Evolutionary conservation across 2,888 invertebrate genomes (phyloP).

Genomic region (Creontiades dilutus): DNA sequence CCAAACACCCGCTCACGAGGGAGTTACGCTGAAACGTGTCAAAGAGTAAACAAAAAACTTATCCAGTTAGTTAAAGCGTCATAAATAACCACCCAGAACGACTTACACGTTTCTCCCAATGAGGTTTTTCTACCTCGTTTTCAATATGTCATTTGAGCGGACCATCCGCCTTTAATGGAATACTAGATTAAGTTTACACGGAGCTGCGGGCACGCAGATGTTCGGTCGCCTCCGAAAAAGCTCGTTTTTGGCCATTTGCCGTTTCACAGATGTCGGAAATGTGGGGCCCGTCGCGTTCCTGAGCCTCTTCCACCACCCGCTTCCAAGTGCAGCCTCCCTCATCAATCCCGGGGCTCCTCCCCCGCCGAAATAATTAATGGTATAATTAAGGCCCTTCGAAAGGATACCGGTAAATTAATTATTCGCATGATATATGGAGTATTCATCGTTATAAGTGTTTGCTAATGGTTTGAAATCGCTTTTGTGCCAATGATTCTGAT

Average conservation of each 20-base stretch:
- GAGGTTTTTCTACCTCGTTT: slow-evolving; percentile 12
- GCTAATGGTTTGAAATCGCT: no score
- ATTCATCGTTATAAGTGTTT: no score
- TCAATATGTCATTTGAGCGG: slow-evolving; percentile 22
- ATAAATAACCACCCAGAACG: slow-evolving; percentile 14
- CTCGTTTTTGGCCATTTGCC: slow-evolving; percentile 24
- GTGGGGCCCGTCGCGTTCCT: not conserved
- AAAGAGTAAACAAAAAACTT: slow-evolving; percentile 35
- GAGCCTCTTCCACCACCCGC: not conserved
- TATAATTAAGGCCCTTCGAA: not conserved
- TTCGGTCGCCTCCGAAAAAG: not conserved
- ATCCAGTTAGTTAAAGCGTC: slow-evolving; percentile 20
- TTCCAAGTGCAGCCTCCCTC: not conserved
- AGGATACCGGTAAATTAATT: not conserved
- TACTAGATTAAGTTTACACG: slow-evolving; percentile 43
- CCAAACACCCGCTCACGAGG: not conserved
- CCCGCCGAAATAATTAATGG: not conserved
- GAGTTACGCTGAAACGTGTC: not conserved
- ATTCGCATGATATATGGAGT: not conserved
- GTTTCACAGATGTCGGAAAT: slow-evolving; percentile 40
- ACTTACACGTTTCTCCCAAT: not conserved
- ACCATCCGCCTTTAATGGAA: slow-evolving; percentile 9
- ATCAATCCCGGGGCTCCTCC: not conserved
- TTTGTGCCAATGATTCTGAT: no score
- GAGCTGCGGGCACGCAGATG: slow-evolving; percentile 42